phyloP scores from a whole-genome alignment of 2,113 vertebrate genomes.

The Nothobranchius furzeri region DNA sequence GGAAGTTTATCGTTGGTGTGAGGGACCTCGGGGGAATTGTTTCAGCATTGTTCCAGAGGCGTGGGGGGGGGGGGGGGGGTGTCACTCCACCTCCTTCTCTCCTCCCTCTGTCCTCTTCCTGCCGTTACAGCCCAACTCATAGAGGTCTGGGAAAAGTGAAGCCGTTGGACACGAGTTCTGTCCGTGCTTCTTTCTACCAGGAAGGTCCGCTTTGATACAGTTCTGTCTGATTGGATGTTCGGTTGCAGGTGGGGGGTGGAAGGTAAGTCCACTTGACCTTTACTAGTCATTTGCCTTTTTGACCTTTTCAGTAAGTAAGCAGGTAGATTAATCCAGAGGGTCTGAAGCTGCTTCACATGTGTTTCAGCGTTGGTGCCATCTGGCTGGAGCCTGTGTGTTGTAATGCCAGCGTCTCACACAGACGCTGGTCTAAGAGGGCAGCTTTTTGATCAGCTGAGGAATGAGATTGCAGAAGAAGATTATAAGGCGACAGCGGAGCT shows the following conservation, averaged over 20 bases:
- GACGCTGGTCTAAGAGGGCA: constrained; percentile 33
- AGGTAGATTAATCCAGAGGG: background rate
- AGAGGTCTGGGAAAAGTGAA: constrained; percentile 35
- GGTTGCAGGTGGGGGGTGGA: constrained; percentile 20
- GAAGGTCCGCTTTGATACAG: constrained; percentile 42
- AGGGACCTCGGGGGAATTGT: constrained; percentile 67
- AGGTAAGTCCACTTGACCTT: constrained; percentile 53
- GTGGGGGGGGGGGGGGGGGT: constrained; percentile 37
- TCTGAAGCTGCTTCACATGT: constrained; percentile 23
- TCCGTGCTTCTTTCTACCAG: constrained; percentile 38
- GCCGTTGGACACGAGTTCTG: constrained; percentile 29
- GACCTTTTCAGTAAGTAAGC: constrained; percentile 14
- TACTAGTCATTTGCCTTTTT: constrained; percentile 21
- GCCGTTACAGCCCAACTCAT: constrained; percentile 43
- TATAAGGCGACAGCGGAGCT: constrained; percentile 25
- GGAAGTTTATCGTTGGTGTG: constrained; percentile 66
- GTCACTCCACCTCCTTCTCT: constrained; percentile 53
- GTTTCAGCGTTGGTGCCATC: background rate
- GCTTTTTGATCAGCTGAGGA: constrained; percentile 39
- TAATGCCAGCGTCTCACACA: constrained; percentile 7
- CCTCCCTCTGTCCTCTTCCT: constrained; percentile 64
- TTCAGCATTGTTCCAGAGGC: constrained; percentile 68
- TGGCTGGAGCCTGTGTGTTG: constrained; percentile 1
- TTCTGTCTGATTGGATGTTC: constrained; percentile 39
- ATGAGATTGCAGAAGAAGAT: constrained; percentile 44